A percentile compares a stretch with the other conserved stretches of the same genome.
Evolutionary conservation across 2,113 vertebrate species (phyloP).

Genomic region (Elgaria multicarinata): DNA sequence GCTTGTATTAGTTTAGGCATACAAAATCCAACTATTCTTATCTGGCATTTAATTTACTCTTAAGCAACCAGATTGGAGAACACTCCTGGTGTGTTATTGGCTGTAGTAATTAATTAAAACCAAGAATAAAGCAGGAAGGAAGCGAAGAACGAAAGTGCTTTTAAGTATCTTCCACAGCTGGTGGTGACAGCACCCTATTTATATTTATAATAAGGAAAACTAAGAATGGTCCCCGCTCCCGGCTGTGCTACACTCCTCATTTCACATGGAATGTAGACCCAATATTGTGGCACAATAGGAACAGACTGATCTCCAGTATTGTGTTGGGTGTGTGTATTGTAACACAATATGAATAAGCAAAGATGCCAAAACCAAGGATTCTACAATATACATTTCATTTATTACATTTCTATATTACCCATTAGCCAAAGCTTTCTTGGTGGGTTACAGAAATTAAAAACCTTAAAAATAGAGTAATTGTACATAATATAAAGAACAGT

Average conservation of each 20-base stretch:
- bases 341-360: neutral
- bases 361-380: neutral
- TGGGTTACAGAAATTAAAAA: too few relatives aligned
- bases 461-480: too few relatives aligned
- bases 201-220: constrained; percentile 22
- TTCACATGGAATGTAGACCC: neutral
- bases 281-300: neutral
- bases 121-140: constrained; percentile 49
- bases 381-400: neutral
- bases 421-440: too few relatives aligned
- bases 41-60: constrained; percentile 46
- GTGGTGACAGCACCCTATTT: constrained; percentile 24
- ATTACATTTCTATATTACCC: too few relatives aligned
- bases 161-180: constrained; percentile 52
- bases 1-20: constrained; percentile 28
- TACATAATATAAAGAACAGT: too few relatives aligned
- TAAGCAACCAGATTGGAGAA: constrained; percentile 58
- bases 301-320: neutral
- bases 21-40: constrained; percentile 55
- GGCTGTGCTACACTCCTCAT: neutral
- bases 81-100: constrained; percentile 25
- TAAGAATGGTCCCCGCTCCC: neutral
- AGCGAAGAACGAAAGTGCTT: constrained; percentile 43
- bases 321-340: neutral
- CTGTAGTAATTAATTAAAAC: constrained; percentile 67